phyloP scores from a whole-genome alignment of 2,797 vertebrate species.

The Microcaecilia unicolor region DNA sequence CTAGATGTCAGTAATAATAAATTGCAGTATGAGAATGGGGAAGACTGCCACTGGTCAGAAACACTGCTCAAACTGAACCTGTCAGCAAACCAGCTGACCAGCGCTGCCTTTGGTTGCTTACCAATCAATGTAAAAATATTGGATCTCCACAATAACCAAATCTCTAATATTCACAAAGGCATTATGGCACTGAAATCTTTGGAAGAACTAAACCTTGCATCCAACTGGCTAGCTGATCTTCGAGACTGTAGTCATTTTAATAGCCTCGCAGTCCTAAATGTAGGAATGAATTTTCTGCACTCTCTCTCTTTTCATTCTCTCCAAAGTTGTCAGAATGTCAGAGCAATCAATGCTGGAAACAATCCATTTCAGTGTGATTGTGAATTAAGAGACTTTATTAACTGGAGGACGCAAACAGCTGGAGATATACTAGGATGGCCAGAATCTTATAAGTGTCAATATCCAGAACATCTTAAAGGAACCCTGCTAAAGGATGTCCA shows the following conservation, averaged over 20 bases:
- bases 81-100: constrained; percentile 61
- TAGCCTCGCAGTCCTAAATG: constrained; percentile 49
- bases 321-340: constrained; percentile 54
- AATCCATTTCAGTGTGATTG: constrained; percentile 56
- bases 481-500: constrained; percentile 46
- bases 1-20: constrained; percentile 73
- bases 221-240: constrained; percentile 65
- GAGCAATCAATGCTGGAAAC: constrained; percentile 47
- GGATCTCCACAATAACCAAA: constrained; percentile 64
- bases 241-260: constrained; percentile 55
- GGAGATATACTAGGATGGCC: constrained; percentile 65
- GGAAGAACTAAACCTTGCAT: constrained; percentile 62
- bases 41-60: constrained; percentile 54
- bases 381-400: constrained; percentile 53
- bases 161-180: constrained; percentile 45
- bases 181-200: constrained; percentile 43
- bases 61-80: constrained; percentile 60
- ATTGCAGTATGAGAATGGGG: constrained; percentile 32
- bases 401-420: constrained; percentile 1
- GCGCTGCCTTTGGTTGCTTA: constrained; percentile 66
- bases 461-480: constrained; percentile 53
- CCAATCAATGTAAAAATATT: constrained; percentile 47
- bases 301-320: constrained; percentile 48
- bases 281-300: constrained; percentile 61
- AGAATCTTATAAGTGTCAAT: constrained; percentile 56